Conservation (phyloP, 2,888 invertebrate genomes). For the Standfussiana lucernea region DNA sequence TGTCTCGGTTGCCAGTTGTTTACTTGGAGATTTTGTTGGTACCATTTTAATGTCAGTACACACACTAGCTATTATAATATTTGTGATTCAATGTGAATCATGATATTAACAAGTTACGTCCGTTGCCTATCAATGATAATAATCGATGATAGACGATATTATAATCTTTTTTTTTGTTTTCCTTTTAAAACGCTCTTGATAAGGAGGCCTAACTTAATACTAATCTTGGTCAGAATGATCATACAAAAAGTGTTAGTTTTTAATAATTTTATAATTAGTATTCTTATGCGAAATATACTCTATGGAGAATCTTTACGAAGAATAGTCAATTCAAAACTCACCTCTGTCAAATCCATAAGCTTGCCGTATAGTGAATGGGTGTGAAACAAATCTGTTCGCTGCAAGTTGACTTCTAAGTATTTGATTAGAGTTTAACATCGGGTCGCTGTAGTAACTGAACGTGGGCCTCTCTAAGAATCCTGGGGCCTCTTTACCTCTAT, state of each 20-base stretch:
- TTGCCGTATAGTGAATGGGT: slow-evolving; percentile 80
- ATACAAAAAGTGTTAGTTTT: neutral
- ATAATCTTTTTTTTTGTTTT: slow-evolving; percentile 52
- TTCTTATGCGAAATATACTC: neutral
- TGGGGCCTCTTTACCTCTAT: slow-evolving; percentile 76
- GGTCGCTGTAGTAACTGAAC: slow-evolving; percentile 83
- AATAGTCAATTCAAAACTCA: slow-evolving; percentile 65
- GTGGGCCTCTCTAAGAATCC: slow-evolving; percentile 74
- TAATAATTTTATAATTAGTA: too few relatives aligned
- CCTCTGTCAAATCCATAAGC: slow-evolving; percentile 86
- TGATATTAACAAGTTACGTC: slow-evolving; percentile 18
- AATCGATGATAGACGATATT: slow-evolving; percentile 41
- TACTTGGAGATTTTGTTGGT: neutral
- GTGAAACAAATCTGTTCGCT: slow-evolving; percentile 79
- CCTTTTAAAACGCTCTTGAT: slow-evolving; percentile 29
- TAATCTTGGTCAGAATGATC: slow-evolving; percentile 19
- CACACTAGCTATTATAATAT: neutral
- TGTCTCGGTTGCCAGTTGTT: neutral
- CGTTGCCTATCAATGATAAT: slow-evolving; percentile 48
- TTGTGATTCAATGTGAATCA: slow-evolving; percentile 41
- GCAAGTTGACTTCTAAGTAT: slow-evolving; percentile 82
- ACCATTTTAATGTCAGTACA: neutral
- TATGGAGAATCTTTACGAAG: neutral
- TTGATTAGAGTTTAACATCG: slow-evolving; percentile 80
- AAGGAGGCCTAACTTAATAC: neutral